These are phyloP conservation scores for Cydia splendana DNA, from an alignment of 1,140 invertebrate genomes.

Conservation along the genomic window DNA sequence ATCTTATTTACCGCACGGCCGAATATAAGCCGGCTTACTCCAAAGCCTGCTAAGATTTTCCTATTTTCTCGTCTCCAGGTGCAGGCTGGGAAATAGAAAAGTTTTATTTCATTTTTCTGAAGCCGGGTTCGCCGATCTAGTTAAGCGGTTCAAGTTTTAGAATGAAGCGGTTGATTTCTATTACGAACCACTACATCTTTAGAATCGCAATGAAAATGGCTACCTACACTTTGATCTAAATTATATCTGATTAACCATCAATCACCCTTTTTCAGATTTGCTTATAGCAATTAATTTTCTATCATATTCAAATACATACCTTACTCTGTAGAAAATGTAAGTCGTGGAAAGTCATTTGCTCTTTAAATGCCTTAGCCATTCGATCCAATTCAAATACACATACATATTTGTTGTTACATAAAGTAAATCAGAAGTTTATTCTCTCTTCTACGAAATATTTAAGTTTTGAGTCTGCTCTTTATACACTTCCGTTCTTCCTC, in stretches of 20 bases:
- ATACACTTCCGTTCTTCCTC: not conserved
- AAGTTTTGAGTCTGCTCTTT: not conserved
- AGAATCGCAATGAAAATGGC: no score
- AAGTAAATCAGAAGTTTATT: not conserved
- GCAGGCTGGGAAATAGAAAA: constrained; percentile 53
- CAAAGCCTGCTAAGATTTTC: constrained; percentile 56
- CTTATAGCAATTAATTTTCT: no score
- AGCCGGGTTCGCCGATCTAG: constrained; percentile 38
- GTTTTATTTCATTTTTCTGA: constrained; percentile 58
- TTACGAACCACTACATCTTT: no score
- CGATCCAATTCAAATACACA: no score
- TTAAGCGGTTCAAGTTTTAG: constrained; percentile 38
- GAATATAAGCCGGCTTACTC: constrained; percentile 58
- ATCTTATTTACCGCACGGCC: constrained; percentile 47
- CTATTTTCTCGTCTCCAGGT: constrained; percentile 56
- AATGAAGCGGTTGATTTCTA: constrained; percentile 1
- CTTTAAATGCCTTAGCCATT: no score
- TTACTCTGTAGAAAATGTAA: no score
- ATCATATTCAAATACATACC: no score
- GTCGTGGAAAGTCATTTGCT: no score
- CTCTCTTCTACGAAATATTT: not conserved
- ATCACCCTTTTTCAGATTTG: no score
- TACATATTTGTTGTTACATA: no score
- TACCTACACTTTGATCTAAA: no score
- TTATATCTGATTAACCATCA: no score